phyloP scores from a whole-genome alignment of 2,797 vertebrate genomes.

The Remorina albescens region DNA sequence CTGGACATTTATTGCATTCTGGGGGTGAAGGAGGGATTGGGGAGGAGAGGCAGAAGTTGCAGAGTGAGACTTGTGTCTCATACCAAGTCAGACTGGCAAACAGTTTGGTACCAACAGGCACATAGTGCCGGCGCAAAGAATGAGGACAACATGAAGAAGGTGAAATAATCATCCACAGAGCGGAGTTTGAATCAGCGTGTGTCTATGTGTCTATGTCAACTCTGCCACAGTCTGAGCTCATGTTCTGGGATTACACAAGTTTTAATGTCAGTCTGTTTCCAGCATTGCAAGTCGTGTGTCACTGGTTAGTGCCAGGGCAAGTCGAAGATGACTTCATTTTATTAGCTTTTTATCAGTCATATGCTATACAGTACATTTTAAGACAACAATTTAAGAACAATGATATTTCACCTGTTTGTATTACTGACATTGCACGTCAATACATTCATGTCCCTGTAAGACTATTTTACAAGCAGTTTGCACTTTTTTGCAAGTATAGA shows the following conservation, averaged over 20 bases:
- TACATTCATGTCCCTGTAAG: not conserved
- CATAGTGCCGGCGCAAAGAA: conserved; percentile 47
- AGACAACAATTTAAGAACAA: not conserved
- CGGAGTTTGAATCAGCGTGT: conserved; percentile 36
- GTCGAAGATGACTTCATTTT: not conserved
- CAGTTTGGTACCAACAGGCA: conserved; percentile 66
- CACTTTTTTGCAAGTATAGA: not conserved
- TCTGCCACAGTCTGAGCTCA: conserved; percentile 12
- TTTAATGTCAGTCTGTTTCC: not conserved
- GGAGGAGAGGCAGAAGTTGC: conserved; percentile 80
- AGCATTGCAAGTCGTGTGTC: not conserved
- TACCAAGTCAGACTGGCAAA: conserved; percentile 68
- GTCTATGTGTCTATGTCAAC: conserved; percentile 49
- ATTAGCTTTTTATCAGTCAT: not conserved
- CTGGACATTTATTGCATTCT: conserved; percentile 85
- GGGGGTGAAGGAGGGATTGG: conserved; percentile 83
- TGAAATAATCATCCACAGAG: conserved; percentile 44
- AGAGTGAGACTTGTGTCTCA: conserved; percentile 74
- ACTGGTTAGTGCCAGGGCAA: not conserved
- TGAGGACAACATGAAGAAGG: conserved; percentile 55
- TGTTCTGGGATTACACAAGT: not conserved
- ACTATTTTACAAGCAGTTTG: not conserved
- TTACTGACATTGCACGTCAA: not conserved
- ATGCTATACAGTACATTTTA: not conserved
- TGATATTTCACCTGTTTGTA: not conserved